Base-by-base conservation (phyloP, 1,140 invertebrate species). In the Bombus turneri region DNA sequence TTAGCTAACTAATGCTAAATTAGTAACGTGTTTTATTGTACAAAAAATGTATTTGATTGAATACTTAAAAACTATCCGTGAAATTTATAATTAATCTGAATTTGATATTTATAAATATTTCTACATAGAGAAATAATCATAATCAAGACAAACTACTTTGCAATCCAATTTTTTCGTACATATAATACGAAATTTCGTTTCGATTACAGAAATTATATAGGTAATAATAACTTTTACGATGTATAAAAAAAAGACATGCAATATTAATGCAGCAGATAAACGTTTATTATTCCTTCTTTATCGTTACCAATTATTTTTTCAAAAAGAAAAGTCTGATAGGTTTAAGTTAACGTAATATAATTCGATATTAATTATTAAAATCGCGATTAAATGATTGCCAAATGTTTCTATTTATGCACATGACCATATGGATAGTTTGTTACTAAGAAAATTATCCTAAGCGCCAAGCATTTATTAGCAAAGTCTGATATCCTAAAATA, bases 11-110 rank as follows among this genome's bases (percentile, higher is more conserved):
- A 79, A 71, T 86, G 90, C 88, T 88, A 90, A 90, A 91, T 43
- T 34, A 34, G 22, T 62, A 6, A 62, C 15, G 28, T 83, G 77
- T 91, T 93, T 89, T 90, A 77, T 91, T 91, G 71, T 91, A 88
- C 87, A 90, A 93, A 87, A 88, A 84, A 83, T 88, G 88, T 91
- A 90, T 87, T 84, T 91, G 91, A 81, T 87, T 84, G 86, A 87
- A 85, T 91, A 87, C 4, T 31, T 57, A 53, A 80, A 64, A 84
- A 15, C 25, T 39, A 81, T 34, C 9, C 2, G 22, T 34, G 69
- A 64, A 74, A 8, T 57, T 41, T 22, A 59, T 59, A 57, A 28
- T 88, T 85, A 34, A 39, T 28, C 81, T 66, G 15, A 22, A 53
- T 53, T 66, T 78, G 53, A 82, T 75, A 85, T 47, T 85, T 71